phyloP scores from a whole-genome alignment of 2,113 vertebrate genomes.

The Nibea coibor region DNA sequence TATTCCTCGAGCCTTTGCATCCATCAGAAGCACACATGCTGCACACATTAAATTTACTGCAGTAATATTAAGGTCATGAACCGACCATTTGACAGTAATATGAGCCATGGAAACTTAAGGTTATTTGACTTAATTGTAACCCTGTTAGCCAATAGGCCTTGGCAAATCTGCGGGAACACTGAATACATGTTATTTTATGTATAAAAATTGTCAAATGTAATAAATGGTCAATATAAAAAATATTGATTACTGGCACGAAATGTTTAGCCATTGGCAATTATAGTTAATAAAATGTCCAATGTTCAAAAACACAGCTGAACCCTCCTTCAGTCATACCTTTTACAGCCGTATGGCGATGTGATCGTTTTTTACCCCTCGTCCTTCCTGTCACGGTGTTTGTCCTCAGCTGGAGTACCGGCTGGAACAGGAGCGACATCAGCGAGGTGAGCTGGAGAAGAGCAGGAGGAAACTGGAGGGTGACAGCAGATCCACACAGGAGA shows the following conservation, averaged over 20 bases:
- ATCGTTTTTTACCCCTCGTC: neutral
- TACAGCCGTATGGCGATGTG: neutral
- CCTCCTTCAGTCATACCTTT: neutral
- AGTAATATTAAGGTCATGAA: slow-evolving; percentile 32
- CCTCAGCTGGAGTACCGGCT: slow-evolving; percentile 81
- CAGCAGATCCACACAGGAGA: slow-evolving; percentile 75
- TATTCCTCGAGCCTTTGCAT: neutral
- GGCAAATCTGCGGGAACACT: slow-evolving; percentile 27
- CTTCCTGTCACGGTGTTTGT: neutral
- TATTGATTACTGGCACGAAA: slow-evolving; percentile 15
- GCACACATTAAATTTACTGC: slow-evolving; percentile 10
- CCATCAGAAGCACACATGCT: slow-evolving; percentile 22
- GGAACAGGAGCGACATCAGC: slow-evolving; percentile 79
- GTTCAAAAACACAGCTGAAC: neutral
- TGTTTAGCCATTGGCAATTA: slow-evolving; percentile 1
- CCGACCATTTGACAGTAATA: slow-evolving; percentile 32
- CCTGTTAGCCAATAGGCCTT: slow-evolving; percentile 46
- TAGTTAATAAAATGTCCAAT: neutral
- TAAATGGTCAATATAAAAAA: slow-evolving; percentile 16
- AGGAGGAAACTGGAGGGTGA: slow-evolving; percentile 80
- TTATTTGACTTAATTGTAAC: slow-evolving; percentile 53
- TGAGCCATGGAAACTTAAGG: slow-evolving; percentile 47
- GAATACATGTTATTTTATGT: slow-evolving; percentile 41
- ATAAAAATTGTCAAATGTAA: slow-evolving; percentile 23
- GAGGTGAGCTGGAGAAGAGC: slow-evolving; percentile 79